These are phyloP conservation scores for Monopterus albus DNA, from an alignment of 2,113 vertebrate species.

Conservation along the genomic window DNA sequence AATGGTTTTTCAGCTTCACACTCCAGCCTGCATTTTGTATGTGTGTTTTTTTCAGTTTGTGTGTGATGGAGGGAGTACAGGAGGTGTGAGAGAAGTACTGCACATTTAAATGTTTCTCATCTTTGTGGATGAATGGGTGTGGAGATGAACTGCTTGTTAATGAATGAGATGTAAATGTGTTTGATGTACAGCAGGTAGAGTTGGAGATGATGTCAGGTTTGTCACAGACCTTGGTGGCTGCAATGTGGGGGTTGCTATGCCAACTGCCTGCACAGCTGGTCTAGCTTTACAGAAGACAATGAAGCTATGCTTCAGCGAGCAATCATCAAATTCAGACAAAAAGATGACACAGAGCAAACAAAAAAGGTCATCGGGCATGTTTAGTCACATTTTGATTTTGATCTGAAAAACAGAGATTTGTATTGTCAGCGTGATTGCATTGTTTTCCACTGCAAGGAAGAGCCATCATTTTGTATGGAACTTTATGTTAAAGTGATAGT, in stretches of 20 bases:
- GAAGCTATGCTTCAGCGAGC: conserved; percentile 48
- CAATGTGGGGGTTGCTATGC: conserved; percentile 69
- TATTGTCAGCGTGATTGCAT: conserved; percentile 46
- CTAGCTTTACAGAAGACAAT: conserved; percentile 51
- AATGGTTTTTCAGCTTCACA: neutral
- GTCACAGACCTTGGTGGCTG: neutral
- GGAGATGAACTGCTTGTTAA: neutral
- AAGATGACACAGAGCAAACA: neutral
- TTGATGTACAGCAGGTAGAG: conserved; percentile 24
- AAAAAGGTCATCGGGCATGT: conserved; percentile 48
- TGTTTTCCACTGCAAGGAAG: conserved; percentile 20
- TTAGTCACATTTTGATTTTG: conserved; percentile 50
- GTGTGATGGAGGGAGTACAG: neutral
- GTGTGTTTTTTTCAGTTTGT: neutral
- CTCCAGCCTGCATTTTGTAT: neutral
- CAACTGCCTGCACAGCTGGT: conserved; percentile 63
- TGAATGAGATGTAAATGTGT: conserved; percentile 41
- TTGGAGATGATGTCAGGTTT: conserved; percentile 10
- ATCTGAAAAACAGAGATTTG: conserved; percentile 39
- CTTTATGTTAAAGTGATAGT: conserved; percentile 42
- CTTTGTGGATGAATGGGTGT: neutral
- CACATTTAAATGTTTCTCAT: neutral
- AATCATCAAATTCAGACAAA: conserved; percentile 50
- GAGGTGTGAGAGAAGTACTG: neutral
- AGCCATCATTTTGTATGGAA: conserved; percentile 17